A percentile compares a stretch with the other conserved stretches of the same genome.
phyloP scores from a whole-genome alignment of 2,888 invertebrate species.

The Hirtodrosophila histrioides region DNA sequence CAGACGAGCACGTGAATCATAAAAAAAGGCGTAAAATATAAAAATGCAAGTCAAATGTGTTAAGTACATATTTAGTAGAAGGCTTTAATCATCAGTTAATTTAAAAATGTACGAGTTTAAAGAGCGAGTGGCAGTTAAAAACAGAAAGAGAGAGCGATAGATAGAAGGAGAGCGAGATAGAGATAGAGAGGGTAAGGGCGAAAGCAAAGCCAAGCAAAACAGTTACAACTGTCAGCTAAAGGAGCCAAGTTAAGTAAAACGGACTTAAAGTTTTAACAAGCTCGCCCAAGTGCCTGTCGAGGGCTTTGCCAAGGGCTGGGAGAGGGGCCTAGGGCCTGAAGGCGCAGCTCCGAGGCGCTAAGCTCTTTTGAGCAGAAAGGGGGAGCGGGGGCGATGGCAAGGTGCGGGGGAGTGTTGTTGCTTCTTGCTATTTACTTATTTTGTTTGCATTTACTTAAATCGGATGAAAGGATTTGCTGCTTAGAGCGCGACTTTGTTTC shows the following conservation, averaged over 20 bases:
- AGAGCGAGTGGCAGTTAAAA: slow-evolving; percentile 7
- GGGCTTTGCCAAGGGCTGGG: slow-evolving; percentile 25
- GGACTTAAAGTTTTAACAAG: slow-evolving; percentile 80
- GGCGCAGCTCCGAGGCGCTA: slow-evolving; percentile 43
- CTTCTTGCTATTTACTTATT: slow-evolving; percentile 80
- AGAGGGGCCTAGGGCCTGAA: background rate
- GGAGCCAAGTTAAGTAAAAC: slow-evolving; percentile 76
- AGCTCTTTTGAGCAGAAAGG: slow-evolving; percentile 38
- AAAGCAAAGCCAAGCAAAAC: slow-evolving; percentile 54
- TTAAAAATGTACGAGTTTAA: slow-evolving; percentile 44
- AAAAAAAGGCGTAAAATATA: background rate
- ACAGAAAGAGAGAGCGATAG: background rate
- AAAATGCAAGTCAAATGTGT: slow-evolving; percentile 23
- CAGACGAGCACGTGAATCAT: slow-evolving; percentile 30
- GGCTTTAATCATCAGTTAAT: slow-evolving; percentile 47
- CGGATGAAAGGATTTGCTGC: slow-evolving; percentile 80
- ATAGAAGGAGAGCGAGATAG: slow-evolving; percentile 1
- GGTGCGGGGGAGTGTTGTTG: slow-evolving; percentile 46
- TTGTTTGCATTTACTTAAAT: slow-evolving; percentile 79
- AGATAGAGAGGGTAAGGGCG: slow-evolving; percentile 1
- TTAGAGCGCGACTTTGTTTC: slow-evolving; percentile 75
- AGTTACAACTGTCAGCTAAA: slow-evolving; percentile 78
- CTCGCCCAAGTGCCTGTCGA: slow-evolving; percentile 66
- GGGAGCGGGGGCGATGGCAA: too few relatives aligned
- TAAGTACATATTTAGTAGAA: slow-evolving; percentile 47